Conservation (phyloP, 2,888 invertebrate genomes). For the Athalia cordata region DNA sequence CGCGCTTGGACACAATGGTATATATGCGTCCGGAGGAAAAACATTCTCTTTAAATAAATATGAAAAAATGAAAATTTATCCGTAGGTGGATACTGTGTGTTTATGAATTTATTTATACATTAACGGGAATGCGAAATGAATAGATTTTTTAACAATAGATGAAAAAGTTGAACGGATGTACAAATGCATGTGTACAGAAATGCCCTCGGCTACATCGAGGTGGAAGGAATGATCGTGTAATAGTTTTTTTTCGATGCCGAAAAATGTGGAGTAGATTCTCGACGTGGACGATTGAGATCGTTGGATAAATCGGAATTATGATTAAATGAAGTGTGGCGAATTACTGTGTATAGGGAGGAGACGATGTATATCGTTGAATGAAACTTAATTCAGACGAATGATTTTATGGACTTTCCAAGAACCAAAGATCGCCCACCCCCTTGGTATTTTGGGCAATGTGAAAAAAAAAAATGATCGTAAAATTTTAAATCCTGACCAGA, state of each 20-base stretch:
- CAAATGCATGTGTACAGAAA: neutral
- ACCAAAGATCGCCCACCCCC: constrained; percentile 6
- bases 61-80: neutral
- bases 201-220: constrained; percentile 28
- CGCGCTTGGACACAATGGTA: constrained; percentile 14
- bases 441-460: constrained; percentile 23
- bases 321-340: constrained; percentile 36
- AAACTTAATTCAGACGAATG: constrained; percentile 43
- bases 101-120: constrained; percentile 22
- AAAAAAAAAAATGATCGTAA: constrained; percentile 15
- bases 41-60: neutral
- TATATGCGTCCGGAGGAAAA: neutral
- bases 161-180: constrained; percentile 10
- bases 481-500: constrained; percentile 26
- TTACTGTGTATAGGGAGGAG: neutral
- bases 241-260: too few species aligned
- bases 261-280: neutral
- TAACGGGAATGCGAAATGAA: constrained; percentile 11
- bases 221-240: neutral
- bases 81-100: neutral
- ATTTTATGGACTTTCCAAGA: constrained; percentile 42
- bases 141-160: constrained; percentile 28
- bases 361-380: constrained; percentile 21
- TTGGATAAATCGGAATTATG: constrained; percentile 18
- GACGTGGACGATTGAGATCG: neutral